Evolutionary conservation across 2,113 vertebrate genomes (phyloP).

Genomic region (Acrocephalus arundinaceus): DNA sequence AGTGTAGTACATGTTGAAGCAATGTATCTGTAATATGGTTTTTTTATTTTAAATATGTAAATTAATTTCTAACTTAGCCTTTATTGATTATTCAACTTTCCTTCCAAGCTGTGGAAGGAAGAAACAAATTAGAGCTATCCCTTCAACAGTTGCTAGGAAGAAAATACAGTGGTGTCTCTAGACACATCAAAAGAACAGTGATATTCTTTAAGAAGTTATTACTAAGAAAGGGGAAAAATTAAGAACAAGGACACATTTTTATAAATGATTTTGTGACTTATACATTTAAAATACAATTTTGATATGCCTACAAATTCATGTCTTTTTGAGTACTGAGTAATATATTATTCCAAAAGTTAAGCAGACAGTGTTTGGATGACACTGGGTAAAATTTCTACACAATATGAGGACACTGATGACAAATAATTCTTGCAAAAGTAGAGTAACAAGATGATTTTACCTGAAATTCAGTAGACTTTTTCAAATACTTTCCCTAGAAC

Average conservation of each 20-base stretch:
- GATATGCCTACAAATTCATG: neutral
- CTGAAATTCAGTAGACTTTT: neutral
- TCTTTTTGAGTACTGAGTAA: neutral
- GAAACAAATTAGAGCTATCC: neutral
- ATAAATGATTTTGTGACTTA: neutral
- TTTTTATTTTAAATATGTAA: neutral
- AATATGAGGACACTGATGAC: neutral
- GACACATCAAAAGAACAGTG: neutral
- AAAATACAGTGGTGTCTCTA: neutral
- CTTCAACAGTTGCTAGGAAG: neutral
- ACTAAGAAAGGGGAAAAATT: accelerated
- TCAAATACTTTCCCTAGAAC: neutral
- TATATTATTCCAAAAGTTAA: neutral
- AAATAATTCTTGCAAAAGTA: neutral
- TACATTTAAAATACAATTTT: neutral
- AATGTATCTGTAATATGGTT: neutral
- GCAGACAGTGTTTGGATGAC: neutral
- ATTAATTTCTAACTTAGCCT: neutral
- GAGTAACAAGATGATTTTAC: neutral
- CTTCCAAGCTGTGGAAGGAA: neutral
- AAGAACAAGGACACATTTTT: neutral
- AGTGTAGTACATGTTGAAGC: neutral
- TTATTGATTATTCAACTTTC: neutral
- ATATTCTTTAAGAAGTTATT: neutral
- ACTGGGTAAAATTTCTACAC: neutral